Percentiles rank a stretch among this genome's conserved stretches.
These are phyloP conservation scores for Parauchenoglanis ngamensis DNA, from an alignment of 2,797 vertebrate species.

Conservation along the genomic window DNA sequence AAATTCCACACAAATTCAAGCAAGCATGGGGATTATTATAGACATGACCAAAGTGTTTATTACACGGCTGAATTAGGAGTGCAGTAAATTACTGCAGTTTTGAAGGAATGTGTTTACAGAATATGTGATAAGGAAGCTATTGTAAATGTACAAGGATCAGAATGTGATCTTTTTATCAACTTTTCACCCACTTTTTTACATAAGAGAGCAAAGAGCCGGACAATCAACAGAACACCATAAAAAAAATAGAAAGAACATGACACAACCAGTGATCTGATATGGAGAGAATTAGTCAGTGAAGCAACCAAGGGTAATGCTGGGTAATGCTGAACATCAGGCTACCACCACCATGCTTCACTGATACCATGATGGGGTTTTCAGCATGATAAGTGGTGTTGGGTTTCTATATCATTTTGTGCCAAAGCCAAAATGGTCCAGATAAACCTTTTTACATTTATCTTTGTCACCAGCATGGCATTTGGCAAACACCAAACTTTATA, in stretches of 20 bases:
- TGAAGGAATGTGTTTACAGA: not conserved
- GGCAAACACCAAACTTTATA: not conserved
- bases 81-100: not conserved
- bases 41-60: not conserved
- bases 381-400: not conserved
- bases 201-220: not conserved
- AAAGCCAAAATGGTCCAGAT: not conserved
- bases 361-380: not conserved
- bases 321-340: not conserved
- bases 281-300: not conserved
- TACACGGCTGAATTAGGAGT: not conserved
- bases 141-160: not conserved
- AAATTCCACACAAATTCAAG: constrained; percentile 20
- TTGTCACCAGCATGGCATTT: too few relatives aligned
- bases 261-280: not conserved
- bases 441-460: not conserved
- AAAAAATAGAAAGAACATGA: not conserved
- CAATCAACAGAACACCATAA: not conserved
- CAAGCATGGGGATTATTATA: not conserved
- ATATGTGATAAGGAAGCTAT: not conserved
- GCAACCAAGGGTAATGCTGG: not conserved
- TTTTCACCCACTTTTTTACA: not conserved
- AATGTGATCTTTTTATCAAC: not conserved
- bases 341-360: not conserved
- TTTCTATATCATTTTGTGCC: not conserved